Percentiles rank a stretch among this genome's conserved stretches.
phyloP scores from a whole-genome alignment of 1,140 invertebrate genomes.

The Zeugodacus cucurbitae region DNA sequence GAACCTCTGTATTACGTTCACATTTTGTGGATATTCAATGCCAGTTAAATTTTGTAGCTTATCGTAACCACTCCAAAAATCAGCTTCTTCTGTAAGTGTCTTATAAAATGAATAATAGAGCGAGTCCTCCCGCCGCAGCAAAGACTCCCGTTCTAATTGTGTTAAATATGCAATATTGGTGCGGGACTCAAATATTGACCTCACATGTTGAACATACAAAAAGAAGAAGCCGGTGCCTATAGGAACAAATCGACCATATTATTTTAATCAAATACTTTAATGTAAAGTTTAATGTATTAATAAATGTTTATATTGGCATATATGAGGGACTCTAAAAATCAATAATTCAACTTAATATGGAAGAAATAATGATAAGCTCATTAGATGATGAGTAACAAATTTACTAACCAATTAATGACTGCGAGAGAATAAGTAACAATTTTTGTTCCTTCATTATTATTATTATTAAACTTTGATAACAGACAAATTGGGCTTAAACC shows the following conservation, averaged over 20 bases:
- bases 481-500: neutral
- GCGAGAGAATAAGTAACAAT: slow-evolving; percentile 57
- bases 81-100: slow-evolving; percentile 55
- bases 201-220: slow-evolving; percentile 62
- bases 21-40: slow-evolving; percentile 61
- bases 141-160: slow-evolving; percentile 58
- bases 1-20: slow-evolving; percentile 61
- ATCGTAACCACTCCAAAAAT: slow-evolving; percentile 60
- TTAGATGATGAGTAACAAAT: neutral
- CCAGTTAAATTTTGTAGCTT: slow-evolving; percentile 58
- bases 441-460: slow-evolving; percentile 59
- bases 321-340: neutral
- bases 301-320: neutral
- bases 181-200: slow-evolving; percentile 59
- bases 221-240: slow-evolving; percentile 63
- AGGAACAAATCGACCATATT: neutral
- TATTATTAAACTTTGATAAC: neutral
- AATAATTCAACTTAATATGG: neutral
- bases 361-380: neutral
- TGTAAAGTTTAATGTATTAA: neutral
- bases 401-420: slow-evolving; percentile 59
- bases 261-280: neutral
- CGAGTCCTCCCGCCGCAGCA: slow-evolving; percentile 60
- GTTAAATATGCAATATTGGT: slow-evolving; percentile 59
- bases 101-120: slow-evolving; percentile 65